phyloP scores from a whole-genome alignment of 2,888 invertebrate species.

The Byasa hedistus region DNA sequence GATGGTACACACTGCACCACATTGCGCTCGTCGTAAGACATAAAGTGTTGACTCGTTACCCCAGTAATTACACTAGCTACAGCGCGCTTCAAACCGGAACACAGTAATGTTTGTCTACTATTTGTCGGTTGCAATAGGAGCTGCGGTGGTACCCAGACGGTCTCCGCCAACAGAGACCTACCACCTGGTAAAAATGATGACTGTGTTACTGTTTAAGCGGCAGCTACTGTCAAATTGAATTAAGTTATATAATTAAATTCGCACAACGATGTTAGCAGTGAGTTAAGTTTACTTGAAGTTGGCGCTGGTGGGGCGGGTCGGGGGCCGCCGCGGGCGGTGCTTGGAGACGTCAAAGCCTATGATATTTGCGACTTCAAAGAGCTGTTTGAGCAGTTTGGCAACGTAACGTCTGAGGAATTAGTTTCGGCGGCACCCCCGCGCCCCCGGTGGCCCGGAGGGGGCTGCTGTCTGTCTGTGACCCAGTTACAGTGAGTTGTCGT shows the following conservation, averaged over 20 bases:
- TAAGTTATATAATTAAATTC: neutral
- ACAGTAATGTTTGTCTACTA: too few species aligned
- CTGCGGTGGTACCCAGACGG: too few species aligned
- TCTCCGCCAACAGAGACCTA: too few species aligned
- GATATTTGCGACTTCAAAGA: slow-evolving; percentile 17
- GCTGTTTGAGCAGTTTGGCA: slow-evolving; percentile 1
- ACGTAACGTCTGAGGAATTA: neutral
- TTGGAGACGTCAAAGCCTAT: slow-evolving; percentile 5
- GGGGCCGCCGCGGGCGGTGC: neutral
- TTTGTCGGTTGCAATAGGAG: too few species aligned
- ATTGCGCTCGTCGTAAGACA: too few species aligned
- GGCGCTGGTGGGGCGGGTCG: neutral
- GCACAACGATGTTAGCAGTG: neutral
- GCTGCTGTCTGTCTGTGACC: slow-evolving; percentile 1
- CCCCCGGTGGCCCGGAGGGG: neutral
- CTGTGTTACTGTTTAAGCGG: too few species aligned
- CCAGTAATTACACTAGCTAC: too few species aligned
- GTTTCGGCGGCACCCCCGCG: neutral
- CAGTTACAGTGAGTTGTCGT: neutral
- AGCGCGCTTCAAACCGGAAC: too few species aligned
- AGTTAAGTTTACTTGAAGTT: neutral
- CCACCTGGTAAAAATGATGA: too few species aligned
- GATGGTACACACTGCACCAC: too few species aligned
- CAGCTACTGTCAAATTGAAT: neutral
- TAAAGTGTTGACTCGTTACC: too few species aligned